A percentile compares a stretch with the other conserved stretches of the same genome.
phyloP scores from a whole-genome alignment of 2,113 vertebrate genomes.

The Corvus cornix region DNA sequence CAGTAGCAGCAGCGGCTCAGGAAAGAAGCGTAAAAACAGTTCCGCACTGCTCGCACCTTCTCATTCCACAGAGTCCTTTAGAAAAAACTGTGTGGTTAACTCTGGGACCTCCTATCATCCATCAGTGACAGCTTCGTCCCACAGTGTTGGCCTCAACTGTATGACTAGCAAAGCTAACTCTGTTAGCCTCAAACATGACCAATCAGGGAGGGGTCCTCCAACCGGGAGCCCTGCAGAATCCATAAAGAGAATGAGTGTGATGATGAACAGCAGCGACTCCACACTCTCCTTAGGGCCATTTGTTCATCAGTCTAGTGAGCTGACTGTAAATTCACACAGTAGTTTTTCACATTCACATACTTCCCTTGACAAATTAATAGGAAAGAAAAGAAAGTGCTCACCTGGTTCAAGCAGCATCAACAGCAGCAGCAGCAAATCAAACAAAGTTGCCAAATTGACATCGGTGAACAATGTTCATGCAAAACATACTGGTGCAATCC shows the following conservation, averaged over 20 bases:
- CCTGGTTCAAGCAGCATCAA: constrained; percentile 80
- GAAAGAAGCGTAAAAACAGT: constrained; percentile 94
- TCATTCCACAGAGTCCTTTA: constrained; percentile 89
- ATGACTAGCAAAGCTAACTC: constrained; percentile 85
- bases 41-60: constrained; percentile 81
- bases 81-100: constrained; percentile 91
- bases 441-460: constrained; percentile 90
- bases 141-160: constrained; percentile 86
- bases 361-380: constrained; percentile 85
- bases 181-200: constrained; percentile 86
- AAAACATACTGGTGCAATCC: constrained; percentile 88
- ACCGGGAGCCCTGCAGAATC: constrained; percentile 90
- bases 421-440: constrained; percentile 82
- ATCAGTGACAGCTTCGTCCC: constrained; percentile 79
- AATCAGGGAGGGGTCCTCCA: constrained; percentile 83
- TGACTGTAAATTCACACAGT: constrained; percentile 76
- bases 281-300: constrained; percentile 96
- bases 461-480: constrained; percentile 91
- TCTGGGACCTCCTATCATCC: constrained; percentile 87
- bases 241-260: constrained; percentile 97
- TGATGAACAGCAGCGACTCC: constrained; percentile 96
- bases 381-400: constrained; percentile 93
- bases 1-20: constrained; percentile 82
- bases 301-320: constrained; percentile 88
- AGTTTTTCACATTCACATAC: constrained; percentile 81